Percentiles rank a stretch among this genome's conserved stretches.
Evolutionary conservation across 2,113 vertebrate species (phyloP).

Genomic region (Myotis davidii): DNA sequence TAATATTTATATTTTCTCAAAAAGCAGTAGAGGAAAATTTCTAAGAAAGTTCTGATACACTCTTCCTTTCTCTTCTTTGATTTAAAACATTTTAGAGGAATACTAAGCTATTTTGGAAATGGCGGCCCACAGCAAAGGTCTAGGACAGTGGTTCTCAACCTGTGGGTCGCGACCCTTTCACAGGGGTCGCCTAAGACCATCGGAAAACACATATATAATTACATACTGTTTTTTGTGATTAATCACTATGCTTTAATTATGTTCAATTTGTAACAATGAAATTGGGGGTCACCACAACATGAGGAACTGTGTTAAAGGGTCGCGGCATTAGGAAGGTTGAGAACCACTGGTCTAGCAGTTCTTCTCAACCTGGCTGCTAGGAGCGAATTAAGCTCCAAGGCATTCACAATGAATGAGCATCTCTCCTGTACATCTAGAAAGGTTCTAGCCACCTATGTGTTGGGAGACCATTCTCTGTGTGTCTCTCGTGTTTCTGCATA

Average conservation of each 20-base stretch:
- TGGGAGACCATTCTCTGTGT: not conserved
- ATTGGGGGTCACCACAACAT: too few relatives aligned
- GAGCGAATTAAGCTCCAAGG: not conserved
- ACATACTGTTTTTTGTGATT: too few relatives aligned
- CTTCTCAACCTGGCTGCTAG: not conserved
- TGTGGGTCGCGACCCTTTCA: too few relatives aligned
- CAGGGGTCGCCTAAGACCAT: too few relatives aligned
- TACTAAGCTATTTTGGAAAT: not conserved
- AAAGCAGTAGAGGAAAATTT: not conserved
- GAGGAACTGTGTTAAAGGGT: too few relatives aligned
- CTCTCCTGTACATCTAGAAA: not conserved
- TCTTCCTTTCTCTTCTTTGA: not conserved
- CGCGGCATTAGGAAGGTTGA: too few relatives aligned
- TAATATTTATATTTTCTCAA: not conserved
- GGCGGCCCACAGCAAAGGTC: not conserved
- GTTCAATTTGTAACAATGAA: too few relatives aligned
- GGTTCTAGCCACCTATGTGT: rapidly evolving
- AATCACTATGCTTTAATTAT: too few relatives aligned
- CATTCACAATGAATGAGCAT: rapidly evolving
- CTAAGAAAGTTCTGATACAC: not conserved
- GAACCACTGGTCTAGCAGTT: not conserved
- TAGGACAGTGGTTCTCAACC: too few relatives aligned
- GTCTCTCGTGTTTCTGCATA: not conserved
- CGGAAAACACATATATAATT: too few relatives aligned
- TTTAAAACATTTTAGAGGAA: not conserved